Percentiles rank a stretch among this genome's conserved stretches.
These are phyloP conservation scores for Ellobius talpinus DNA, from an alignment of 2,113 vertebrate species.

Conservation along the genomic window DNA sequence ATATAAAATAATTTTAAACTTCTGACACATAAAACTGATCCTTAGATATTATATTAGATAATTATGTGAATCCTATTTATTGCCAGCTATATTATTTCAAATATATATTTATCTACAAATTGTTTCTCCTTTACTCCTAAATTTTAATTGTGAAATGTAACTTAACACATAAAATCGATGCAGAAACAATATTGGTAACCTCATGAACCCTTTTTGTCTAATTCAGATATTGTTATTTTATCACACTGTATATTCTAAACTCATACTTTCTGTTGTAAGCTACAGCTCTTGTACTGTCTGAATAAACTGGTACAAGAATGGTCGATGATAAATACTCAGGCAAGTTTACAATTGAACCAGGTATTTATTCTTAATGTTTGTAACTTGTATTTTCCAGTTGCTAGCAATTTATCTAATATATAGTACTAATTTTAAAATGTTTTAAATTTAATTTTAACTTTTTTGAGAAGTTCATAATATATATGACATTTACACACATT, in stretches of 20 bases:
- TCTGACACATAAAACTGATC: not conserved
- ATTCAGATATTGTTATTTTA: not conserved
- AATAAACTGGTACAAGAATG: not conserved
- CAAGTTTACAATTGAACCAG: not conserved
- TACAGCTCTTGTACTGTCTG: not conserved
- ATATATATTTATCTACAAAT: not conserved
- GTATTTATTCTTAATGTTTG: not conserved
- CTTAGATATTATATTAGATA: not conserved
- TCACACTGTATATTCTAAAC: too few relatives aligned
- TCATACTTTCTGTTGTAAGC: not conserved
- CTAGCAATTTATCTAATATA: not conserved
- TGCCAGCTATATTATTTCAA: not conserved
- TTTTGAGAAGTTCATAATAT: not conserved
- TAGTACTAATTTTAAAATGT: not conserved
- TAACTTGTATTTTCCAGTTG: not conserved
- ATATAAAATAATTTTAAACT: not conserved
- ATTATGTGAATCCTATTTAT: not conserved
- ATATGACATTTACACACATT: too few relatives aligned
- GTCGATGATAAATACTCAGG: not conserved
- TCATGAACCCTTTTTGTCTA: not conserved
- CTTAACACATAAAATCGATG: not conserved
- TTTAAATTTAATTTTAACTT: not conserved
- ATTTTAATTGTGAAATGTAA: constrained; percentile 27
- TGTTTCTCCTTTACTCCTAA: not conserved
- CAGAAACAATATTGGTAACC: not conserved